Conservation (phyloP, 2,113 vertebrate genomes). For the Chunga burmeisteri region DNA sequence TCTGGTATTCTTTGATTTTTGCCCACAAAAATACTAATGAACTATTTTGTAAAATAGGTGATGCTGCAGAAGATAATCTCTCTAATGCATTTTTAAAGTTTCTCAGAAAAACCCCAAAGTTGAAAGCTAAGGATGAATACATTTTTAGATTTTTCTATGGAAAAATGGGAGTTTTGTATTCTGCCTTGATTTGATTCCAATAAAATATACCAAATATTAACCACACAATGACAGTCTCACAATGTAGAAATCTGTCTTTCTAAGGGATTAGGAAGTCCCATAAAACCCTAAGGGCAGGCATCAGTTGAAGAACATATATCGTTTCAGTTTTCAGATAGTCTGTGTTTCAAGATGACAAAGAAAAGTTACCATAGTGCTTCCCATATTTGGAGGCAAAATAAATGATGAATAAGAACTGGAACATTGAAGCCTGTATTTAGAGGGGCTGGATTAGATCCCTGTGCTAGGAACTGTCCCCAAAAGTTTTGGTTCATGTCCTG, state of each 20-base stretch:
- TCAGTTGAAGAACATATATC: rapidly evolving
- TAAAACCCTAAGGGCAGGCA: not conserved
- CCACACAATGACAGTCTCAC: not conserved
- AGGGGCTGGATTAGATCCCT: not conserved
- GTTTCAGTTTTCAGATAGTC: not conserved
- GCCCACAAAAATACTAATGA: not conserved
- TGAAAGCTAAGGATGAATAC: not conserved
- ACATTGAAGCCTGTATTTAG: not conserved
- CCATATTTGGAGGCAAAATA: not conserved
- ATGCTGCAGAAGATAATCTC: not conserved
- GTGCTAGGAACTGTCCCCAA: not conserved
- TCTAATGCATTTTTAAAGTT: not conserved
- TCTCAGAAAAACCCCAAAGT: not conserved
- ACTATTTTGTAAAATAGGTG: not conserved
- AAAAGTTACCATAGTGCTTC: not conserved
- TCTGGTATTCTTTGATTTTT: not conserved
- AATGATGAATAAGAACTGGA: not conserved
- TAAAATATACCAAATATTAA: not conserved
- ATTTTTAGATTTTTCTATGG: not conserved
- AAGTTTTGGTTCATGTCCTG: not conserved
- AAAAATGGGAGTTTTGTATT: not conserved
- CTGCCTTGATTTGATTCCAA: not conserved
- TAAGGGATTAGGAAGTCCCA: not conserved
- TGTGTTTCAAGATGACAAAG: not conserved
- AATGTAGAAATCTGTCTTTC: not conserved